These are phyloP conservation scores for Poeciliopsis paucimaculata DNA, from an alignment of 2,797 vertebrate genomes.

Conservation along the genomic window DNA sequence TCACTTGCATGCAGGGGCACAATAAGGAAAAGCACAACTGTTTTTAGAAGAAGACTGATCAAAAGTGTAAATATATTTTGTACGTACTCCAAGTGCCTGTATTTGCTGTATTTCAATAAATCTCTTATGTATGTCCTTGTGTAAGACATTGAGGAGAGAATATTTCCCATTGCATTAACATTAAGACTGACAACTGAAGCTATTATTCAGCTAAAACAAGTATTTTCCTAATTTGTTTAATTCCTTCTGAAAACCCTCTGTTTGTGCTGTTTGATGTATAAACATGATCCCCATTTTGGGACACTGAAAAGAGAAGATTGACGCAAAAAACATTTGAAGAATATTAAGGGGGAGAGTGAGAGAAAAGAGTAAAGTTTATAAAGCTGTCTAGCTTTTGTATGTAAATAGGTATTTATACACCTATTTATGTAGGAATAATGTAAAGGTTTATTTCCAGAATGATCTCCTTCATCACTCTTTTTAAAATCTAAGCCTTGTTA, in stretches of 20 bases:
- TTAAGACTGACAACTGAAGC: neutral
- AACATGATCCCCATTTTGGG: neutral
- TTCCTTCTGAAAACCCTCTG: conserved; percentile 29
- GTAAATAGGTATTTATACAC: conserved; percentile 54
- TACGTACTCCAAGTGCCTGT: conserved; percentile 32
- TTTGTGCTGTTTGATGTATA: conserved; percentile 9
- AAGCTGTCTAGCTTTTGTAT: conserved; percentile 28
- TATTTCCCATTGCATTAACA: conserved; percentile 1
- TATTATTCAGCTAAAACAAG: neutral
- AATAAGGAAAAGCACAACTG: conserved; percentile 39
- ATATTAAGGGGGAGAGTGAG: conserved; percentile 1
- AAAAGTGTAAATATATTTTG: conserved; percentile 41
- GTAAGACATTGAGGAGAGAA: conserved; percentile 1
- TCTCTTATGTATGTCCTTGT: conserved; percentile 9
- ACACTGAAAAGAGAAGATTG: conserved; percentile 1
- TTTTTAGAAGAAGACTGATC: conserved; percentile 22
- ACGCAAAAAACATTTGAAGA: neutral
- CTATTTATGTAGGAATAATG: conserved; percentile 6
- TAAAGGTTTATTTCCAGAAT: conserved; percentile 38
- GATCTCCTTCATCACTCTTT: conserved; percentile 8
- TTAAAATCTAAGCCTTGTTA: neutral
- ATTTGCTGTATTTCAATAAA: conserved; percentile 47
- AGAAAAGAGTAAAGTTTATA: conserved; percentile 6
- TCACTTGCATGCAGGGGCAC: conserved; percentile 35
- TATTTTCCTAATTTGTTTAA: conserved; percentile 21